Base-by-base conservation (phyloP, 1,140 invertebrate species). In the Drosophila nannoptera region DNA sequence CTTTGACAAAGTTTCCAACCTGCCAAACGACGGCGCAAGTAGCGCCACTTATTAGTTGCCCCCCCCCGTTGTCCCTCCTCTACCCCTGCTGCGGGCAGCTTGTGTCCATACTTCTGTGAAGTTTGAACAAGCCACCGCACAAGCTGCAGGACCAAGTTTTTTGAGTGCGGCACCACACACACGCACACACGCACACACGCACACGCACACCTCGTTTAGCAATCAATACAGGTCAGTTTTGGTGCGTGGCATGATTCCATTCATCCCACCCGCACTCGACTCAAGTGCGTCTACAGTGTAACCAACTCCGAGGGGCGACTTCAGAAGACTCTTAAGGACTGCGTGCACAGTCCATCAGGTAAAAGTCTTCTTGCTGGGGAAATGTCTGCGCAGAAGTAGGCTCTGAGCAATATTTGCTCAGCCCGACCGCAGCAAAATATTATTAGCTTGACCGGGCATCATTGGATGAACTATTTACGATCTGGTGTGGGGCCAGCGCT, bases 211-310 rank as follows among this genome's bases (percentile, higher is more conserved):
- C 60, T 64, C 38, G 45, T 11, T 69, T 81, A 86, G 80, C 86
- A 86, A 84, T 84, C 80, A 86, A 84, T 84, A 86, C 70, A 81
- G 78, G 80, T 84, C 66, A 76, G 77, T 84, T 84, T 59, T 73
- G 78, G 60, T 74, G 71, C 67, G 61, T 55, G 55, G 67, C 31
- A 52, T 33, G 55, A 69, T 60, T 64, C 58, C 49, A 52, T 16
- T 52, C 6, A 14, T 2, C 7, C 49, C 6, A 35, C 29, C 29
- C 56, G 70, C 80, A 83, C 78, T 73, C 76, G 52, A 61, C 7
- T 70, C 54, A 56, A 73, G 78, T 64, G 69, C 72, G 67, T 50
- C 76, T 83, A 32, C 48, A 68, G 63, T 72, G 75, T 78, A 83
- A 83, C 73, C 78, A 78, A 75, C 75, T 54, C 33, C 32, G 45